These are phyloP conservation scores for Carterocephalus palaemon DNA, from an alignment of 2,888 invertebrate genomes.

Conservation along the genomic window DNA sequence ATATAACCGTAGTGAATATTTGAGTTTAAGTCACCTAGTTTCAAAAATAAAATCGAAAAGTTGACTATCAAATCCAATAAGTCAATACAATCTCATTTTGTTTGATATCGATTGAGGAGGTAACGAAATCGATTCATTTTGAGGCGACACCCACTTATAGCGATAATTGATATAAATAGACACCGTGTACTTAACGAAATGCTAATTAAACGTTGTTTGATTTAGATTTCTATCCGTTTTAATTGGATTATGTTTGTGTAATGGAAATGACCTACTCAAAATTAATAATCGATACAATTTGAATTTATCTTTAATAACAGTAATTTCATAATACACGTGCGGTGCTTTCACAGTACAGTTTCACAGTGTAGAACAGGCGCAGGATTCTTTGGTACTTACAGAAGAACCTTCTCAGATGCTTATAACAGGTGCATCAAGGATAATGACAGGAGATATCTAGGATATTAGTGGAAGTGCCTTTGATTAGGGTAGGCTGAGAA, in stretches of 20 bases:
- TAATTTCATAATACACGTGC: too few species aligned
- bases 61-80: too few species aligned
- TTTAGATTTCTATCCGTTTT: slow-evolving; percentile 9
- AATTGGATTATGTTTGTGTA: slow-evolving; percentile 19
- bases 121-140: slow-evolving; percentile 33
- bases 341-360: too few species aligned
- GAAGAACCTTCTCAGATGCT: too few species aligned
- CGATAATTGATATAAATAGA: slow-evolving; percentile 18
- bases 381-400: too few species aligned
- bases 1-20: too few species aligned
- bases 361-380: too few species aligned
- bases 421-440: too few species aligned
- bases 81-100: slow-evolving; percentile 8
- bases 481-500: too few species aligned
- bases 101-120: slow-evolving; percentile 25
- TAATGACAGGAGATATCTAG: too few species aligned
- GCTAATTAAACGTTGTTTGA: slow-evolving; percentile 19
- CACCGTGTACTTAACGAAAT: slow-evolving; percentile 13
- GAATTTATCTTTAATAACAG: not conserved
- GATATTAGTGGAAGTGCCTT: too few species aligned
- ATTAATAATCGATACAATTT: slow-evolving; percentile 7
- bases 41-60: too few species aligned
- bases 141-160: slow-evolving; percentile 20
- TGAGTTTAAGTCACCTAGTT: slow-evolving; percentile 1
- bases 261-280: slow-evolving; percentile 8